These are phyloP conservation scores for Amiota communis DNA, from an alignment of 2,888 invertebrate species.

Conservation along the genomic window DNA sequence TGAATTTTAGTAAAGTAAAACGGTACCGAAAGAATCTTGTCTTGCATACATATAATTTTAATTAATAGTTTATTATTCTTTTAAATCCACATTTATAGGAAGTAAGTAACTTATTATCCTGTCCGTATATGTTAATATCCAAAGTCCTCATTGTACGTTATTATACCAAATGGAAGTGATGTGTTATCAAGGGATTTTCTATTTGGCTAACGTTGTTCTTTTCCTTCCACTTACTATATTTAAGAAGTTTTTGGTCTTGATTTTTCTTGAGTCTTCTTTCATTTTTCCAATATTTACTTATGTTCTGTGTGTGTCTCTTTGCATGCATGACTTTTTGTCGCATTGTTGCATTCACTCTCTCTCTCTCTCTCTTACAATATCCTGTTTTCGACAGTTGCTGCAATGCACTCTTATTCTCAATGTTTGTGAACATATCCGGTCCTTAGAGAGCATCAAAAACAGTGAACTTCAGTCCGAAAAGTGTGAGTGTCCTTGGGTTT, in stretches of 20 bases:
- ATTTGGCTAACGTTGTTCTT: too few species aligned
- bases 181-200: too few species aligned
- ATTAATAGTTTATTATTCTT: too few species aligned
- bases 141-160: too few species aligned
- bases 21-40: too few species aligned
- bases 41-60: too few species aligned
- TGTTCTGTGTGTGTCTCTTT: neutral
- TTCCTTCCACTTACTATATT: too few species aligned
- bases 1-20: too few species aligned
- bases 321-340: neutral
- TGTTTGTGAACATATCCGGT: slow-evolving; percentile 4
- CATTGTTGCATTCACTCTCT: neutral
- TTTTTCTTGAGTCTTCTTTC: neutral
- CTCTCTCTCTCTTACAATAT: slow-evolving; percentile 1
- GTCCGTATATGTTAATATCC: too few species aligned
- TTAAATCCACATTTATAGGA: too few species aligned
- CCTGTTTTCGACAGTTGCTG: slow-evolving; percentile 19
- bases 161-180: too few species aligned
- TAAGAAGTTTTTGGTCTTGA: neutral
- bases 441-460: slow-evolving; percentile 1
- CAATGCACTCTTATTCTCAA: neutral
- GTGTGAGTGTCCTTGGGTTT: neutral
- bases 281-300: neutral
- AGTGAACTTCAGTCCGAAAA: neutral
- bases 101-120: too few species aligned